Base-by-base conservation (phyloP, 1,140 invertebrate species). In the Leptoteleia sp. region DNA sequence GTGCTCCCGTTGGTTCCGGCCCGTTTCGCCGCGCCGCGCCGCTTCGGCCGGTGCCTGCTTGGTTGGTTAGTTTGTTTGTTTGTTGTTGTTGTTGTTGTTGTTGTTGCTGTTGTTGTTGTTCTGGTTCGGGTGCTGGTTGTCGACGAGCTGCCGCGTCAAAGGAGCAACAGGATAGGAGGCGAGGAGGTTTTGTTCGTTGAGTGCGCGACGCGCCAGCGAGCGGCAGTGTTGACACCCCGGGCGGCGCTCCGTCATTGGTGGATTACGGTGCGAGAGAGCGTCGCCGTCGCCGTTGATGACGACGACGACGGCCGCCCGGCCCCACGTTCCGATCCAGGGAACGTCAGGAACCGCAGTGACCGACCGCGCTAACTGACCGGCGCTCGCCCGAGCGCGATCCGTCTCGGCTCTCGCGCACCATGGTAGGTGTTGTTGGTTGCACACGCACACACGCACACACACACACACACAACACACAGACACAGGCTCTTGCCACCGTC, bases 301-400 rank as follows among this genome's bases (percentile, higher is more conserved):
- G 71, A 67, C 16, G 61, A 75, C 61, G 59, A 25, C 48, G 48
- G 27, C 0, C 22, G 22, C 3, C 22, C 22, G 22, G 6, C 3
- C 22, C 43, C 5, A 52, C 42, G 35, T 17, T 62, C 62, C 72
- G 68, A 67, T 67, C 72, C 61, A 55, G 47, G 64, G 55, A 76
- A 76, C 64, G 75, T 77, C 75, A 71, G 75, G 48, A 40, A 70
- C 75, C 59, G 75, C 75, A 71, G 65, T 70, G 59, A 71, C 75
- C 75, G 75, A 70, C 75, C 75, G 75, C 48, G 59, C 19, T 71
- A 65, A 67, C 65, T 77, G 57, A 71, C 65, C 75, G 64, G 59
- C 55, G 72, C 62, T 42, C 31, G 59, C 17, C 22, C 42, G 38
- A 48, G 55, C 57, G 48, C 55, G n/a, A 15, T 40, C 31, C 37